Conservation (phyloP, 2,888 invertebrate genomes). For the Hemistola chrysoprasaria region DNA sequence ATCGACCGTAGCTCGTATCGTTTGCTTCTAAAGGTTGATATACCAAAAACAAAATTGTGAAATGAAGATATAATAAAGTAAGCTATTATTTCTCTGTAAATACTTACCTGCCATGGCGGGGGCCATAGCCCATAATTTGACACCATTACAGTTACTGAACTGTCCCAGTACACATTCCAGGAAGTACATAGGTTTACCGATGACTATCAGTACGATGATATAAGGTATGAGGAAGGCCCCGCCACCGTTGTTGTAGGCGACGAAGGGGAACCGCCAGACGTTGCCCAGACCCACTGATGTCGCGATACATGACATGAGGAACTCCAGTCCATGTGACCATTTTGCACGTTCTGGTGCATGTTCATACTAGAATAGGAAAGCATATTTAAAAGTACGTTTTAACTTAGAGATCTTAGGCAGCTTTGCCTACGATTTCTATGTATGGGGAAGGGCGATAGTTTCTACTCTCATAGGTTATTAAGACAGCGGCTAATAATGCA, state of each 20-base stretch:
- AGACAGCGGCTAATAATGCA: too few relatives aligned
- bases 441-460: too few relatives aligned
- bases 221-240: slow-evolving; percentile 89
- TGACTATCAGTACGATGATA: slow-evolving; percentile 85
- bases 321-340: slow-evolving; percentile 87
- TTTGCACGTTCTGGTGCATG: slow-evolving; percentile 47
- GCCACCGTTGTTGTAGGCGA: slow-evolving; percentile 87
- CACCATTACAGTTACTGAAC: slow-evolving; percentile 90
- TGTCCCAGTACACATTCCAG: slow-evolving; percentile 92
- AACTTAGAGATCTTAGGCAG: too few relatives aligned
- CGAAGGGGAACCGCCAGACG: slow-evolving; percentile 84
- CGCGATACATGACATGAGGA: slow-evolving; percentile 88
- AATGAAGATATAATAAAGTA: too few relatives aligned
- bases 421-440: too few relatives aligned
- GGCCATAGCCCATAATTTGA: slow-evolving; percentile 85
- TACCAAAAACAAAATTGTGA: too few relatives aligned
- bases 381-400: too few relatives aligned
- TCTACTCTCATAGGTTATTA: too few relatives aligned
- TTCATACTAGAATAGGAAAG: slow-evolving; percentile 31
- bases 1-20: too few relatives aligned
- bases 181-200: slow-evolving; percentile 92
- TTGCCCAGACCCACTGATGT: slow-evolving; percentile 88
- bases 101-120: slow-evolving; percentile 87
- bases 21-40: too few relatives aligned
- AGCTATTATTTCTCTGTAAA: too few relatives aligned